A percentile compares a stretch with the other conserved stretches of the same genome.
Evolutionary conservation across 2,113 vertebrate species (phyloP).

Genomic region (Rhinopithecus roxellana): DNA sequence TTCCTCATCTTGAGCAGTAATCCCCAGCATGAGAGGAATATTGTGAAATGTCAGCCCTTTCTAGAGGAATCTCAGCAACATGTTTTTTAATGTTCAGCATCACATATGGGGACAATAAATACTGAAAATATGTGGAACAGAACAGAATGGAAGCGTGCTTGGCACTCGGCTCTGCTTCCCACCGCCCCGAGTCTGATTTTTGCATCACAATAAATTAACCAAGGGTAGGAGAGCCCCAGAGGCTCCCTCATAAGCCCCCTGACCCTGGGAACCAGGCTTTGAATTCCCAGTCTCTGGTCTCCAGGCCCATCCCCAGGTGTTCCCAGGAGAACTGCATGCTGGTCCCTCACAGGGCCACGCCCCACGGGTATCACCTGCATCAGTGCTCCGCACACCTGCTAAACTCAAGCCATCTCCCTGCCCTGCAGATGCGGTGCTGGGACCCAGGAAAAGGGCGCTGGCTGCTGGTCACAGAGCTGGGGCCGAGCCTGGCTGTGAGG

Average conservation of each 20-base stretch:
- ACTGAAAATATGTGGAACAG: constrained; percentile 78
- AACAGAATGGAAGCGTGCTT: constrained; percentile 78
- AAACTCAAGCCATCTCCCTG: no score
- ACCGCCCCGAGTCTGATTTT: constrained; percentile 68
- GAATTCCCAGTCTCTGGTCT: background rate
- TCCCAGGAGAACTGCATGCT: background rate
- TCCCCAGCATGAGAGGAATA: constrained; percentile 76
- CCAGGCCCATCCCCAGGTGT: background rate
- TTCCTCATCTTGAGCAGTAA: constrained; percentile 77
- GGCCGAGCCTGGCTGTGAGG: background rate
- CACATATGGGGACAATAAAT: constrained; percentile 82
- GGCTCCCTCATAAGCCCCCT: background rate
- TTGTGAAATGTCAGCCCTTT: constrained; percentile 81
- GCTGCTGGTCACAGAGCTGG: background rate
- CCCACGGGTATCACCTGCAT: background rate
- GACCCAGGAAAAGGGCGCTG: no score
- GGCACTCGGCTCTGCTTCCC: constrained; percentile 70
- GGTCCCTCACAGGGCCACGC: no score
- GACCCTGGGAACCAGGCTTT: background rate
- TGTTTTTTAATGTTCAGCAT: constrained; percentile 79
- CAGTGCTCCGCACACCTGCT: background rate
- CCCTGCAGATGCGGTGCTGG: background rate
- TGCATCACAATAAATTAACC: constrained; percentile 74
- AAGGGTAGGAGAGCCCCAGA: background rate
- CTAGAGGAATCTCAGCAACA: constrained; percentile 80